Conservation (phyloP, 2,113 vertebrate genomes). For the Daphoenositta chrysoptera region DNA sequence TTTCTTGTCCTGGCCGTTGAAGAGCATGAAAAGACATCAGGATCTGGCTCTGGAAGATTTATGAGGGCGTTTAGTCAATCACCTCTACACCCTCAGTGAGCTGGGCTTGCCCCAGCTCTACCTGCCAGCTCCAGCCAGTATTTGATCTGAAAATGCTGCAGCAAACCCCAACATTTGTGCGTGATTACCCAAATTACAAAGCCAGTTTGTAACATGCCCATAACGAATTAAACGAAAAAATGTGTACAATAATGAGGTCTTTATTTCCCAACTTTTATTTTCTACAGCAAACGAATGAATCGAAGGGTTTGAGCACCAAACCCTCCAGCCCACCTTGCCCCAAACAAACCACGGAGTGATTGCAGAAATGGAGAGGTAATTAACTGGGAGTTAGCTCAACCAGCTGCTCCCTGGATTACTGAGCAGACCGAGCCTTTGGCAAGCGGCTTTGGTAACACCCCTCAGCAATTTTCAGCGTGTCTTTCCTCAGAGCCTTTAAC, state of each 20-base stretch:
- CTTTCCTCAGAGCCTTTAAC: not conserved
- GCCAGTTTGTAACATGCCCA: conserved; percentile 47
- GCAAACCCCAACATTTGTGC: conserved; percentile 47
- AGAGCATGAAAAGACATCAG: not conserved
- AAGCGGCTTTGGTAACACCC: conserved; percentile 21
- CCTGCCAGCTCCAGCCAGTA: conserved; percentile 18
- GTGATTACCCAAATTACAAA: conserved; percentile 63
- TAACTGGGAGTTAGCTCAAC: conserved; percentile 44
- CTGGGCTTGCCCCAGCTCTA: conserved; percentile 8
- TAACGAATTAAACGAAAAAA: conserved; percentile 48
- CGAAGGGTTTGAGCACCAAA: not conserved
- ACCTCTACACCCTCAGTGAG: not conserved
- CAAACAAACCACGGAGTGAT: conserved; percentile 30
- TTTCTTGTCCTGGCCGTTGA: not conserved
- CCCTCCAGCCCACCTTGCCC: conserved; percentile 43
- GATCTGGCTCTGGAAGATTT: not conserved
- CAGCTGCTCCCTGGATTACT: conserved; percentile 56
- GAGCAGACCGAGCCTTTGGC: conserved; percentile 44
- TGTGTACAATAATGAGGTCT: conserved; percentile 17
- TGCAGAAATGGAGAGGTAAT: conserved; percentile 42
- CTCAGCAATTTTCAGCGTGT: conserved; percentile 26
- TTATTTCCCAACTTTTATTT: conserved; percentile 10
- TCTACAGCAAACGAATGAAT: not conserved
- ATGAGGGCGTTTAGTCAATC: conserved; percentile 26
- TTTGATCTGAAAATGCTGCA: conserved; percentile 17